Base-by-base conservation (phyloP, 2,797 vertebrate species). In the Alectoris magna region DNA sequence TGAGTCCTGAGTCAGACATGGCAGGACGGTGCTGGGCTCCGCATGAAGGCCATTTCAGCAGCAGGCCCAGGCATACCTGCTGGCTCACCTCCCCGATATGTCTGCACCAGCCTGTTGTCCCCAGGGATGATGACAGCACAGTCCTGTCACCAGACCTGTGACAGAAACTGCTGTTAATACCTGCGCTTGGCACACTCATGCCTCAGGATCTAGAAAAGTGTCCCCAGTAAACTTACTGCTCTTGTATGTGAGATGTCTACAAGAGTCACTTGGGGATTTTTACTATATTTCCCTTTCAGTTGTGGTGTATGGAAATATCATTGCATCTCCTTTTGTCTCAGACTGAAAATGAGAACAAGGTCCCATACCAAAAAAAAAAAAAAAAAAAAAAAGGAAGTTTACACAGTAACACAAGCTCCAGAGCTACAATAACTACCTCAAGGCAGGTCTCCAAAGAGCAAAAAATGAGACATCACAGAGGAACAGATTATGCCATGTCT, bases 401-500 rank as follows among this genome's bases (percentile, higher is more conserved):
- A 70, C 31, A 73, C 29, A 84, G 93, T 91, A 94, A 96, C 27
- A 71, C 15, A 74, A 87, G 90, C 90, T 58, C 60, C 80, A 73
- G 84, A 90, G 68, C 63, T n/a, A 24, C 13, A 92, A 51, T 87
- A 91, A 92, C 92, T 88, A 93, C 72, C 8, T 10, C 39, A 82
- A 11, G 44, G 17, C 21, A 90, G 27, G 74, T 68, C 86, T 92
- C 83, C 53, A 67, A 87, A 84, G 86, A 88, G 3, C 59, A 41
- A 88, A 90, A 90, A 93, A 64, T 73, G 85, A 95, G 87, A 90
- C 86, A 79, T 22, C n/a, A 64, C 83, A 93, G 38, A 91, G 58
- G 68, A 95, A 77, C 60, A 91, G 56, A 90, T 96, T 94, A 96
- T 95, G 43, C 80, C 83, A 88, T 88, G 94, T 94, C 93, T 96